These are phyloP conservation scores for Argynnis bischoffii DNA, from an alignment of 2,888 invertebrate species.

Conservation along the genomic window DNA sequence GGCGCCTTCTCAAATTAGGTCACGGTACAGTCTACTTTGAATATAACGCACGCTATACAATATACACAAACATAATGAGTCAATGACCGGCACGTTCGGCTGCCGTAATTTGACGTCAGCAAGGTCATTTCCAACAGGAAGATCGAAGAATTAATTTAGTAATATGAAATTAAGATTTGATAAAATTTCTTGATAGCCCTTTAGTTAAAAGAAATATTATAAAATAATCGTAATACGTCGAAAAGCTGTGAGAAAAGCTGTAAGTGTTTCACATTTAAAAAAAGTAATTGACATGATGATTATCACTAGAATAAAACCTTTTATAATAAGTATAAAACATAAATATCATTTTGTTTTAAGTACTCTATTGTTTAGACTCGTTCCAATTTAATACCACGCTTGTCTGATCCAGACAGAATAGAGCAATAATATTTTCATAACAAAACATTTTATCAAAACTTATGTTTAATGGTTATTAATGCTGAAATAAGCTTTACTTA, in stretches of 20 bases:
- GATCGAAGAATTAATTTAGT: constrained; percentile 21
- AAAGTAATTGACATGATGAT: not conserved
- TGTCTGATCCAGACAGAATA: constrained; percentile 31
- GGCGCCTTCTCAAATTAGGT: constrained; percentile 54
- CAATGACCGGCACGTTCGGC: constrained; percentile 58
- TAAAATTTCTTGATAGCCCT: not conserved
- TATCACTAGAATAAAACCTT: no score
- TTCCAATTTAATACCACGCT: constrained; percentile 18
- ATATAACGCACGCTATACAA: constrained; percentile 49
- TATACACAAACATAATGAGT: constrained; percentile 49
- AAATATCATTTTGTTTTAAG: constrained; percentile 5
- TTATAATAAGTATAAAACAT: not conserved
- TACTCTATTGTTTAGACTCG: not conserved
- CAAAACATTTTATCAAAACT: constrained; percentile 25
- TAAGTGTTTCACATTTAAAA: not conserved
- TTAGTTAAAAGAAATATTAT: not conserved
- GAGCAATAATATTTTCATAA: constrained; percentile 20
- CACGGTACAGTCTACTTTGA: constrained; percentile 56
- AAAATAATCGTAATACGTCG: not conserved
- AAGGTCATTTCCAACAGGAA: constrained; percentile 57
- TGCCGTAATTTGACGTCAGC: constrained; percentile 53
- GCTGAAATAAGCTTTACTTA: constrained; percentile 13
- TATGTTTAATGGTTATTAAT: constrained; percentile 31
- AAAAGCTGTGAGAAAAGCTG: not conserved
- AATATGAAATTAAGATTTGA: not conserved